These are phyloP conservation scores for Microctenopoma stevenorrisi DNA, from an alignment of 2,797 vertebrate species.

Conservation along the genomic window DNA sequence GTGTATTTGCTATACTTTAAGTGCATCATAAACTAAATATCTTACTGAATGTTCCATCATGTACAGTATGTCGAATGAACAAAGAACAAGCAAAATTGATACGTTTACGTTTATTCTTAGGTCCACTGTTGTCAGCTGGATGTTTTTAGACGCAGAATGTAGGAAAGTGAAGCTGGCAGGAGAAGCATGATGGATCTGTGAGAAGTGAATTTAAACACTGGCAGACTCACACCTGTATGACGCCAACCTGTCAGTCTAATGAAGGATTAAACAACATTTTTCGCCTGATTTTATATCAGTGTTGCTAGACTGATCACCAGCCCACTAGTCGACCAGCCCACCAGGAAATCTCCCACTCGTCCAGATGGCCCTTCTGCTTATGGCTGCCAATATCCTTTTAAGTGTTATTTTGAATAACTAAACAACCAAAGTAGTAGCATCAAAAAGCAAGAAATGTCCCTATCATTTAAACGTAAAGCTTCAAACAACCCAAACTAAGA, in stretches of 20 bases:
- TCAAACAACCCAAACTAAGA: slow-evolving; percentile 1
- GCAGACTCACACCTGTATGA: slow-evolving; percentile 51
- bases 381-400: slow-evolving; percentile 53
- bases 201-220: slow-evolving; percentile 37
- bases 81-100: background rate
- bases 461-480: slow-evolving; percentile 20
- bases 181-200: slow-evolving; percentile 4
- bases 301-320: slow-evolving; percentile 55
- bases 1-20: background rate
- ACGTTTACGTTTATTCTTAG: background rate
- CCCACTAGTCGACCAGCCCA: slow-evolving; percentile 47
- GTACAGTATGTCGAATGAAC: background rate
- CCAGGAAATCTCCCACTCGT: slow-evolving; percentile 70
- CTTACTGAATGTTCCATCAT: background rate
- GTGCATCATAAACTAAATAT: background rate
- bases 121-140: background rate
- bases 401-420: slow-evolving; percentile 50
- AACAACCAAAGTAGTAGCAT: slow-evolving; percentile 33
- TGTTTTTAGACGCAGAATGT: slow-evolving; percentile 1
- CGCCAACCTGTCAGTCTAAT: slow-evolving; percentile 32
- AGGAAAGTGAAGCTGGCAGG: slow-evolving; percentile 19
- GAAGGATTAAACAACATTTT: slow-evolving; percentile 33
- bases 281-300: slow-evolving; percentile 32
- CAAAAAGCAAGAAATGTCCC: slow-evolving; percentile 13
- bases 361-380: slow-evolving; percentile 71